Evolutionary conservation across 2,113 vertebrate genomes (phyloP).

Genomic region (Petromus typicus): DNA sequence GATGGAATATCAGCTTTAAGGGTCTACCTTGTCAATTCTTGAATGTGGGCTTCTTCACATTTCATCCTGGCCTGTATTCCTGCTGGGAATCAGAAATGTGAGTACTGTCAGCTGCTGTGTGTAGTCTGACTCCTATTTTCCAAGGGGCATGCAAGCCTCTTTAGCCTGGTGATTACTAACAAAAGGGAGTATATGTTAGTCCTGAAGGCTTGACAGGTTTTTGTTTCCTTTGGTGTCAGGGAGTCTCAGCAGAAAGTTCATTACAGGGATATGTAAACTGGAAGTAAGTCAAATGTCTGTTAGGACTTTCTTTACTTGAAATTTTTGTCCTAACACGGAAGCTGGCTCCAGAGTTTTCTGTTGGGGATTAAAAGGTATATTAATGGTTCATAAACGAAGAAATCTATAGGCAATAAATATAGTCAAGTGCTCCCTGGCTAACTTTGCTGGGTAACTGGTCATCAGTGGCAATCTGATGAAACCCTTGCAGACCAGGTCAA

Average conservation of each 20-base stretch:
- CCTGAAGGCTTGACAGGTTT: neutral
- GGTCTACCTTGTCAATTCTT: conserved; percentile 27
- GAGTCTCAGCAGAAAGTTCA: neutral
- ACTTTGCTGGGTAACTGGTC: conserved; percentile 13
- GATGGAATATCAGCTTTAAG: neutral
- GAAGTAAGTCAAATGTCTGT: neutral
- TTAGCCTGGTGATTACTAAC: neutral
- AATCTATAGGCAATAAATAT: conserved; percentile 39
- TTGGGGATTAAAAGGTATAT: conserved; percentile 40
- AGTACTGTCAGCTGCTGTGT: neutral
- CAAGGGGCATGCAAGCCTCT: neutral
- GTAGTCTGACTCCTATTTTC: neutral
- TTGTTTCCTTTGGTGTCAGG: conserved; percentile 22
- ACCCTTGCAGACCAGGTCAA: conserved; percentile 50
- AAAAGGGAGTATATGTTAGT: neutral
- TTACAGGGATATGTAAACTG: neutral
- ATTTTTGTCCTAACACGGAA: neutral
- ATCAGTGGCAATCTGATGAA: neutral
- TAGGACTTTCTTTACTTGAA: conserved; percentile 47
- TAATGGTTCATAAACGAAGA: neutral
- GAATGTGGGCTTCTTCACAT: neutral
- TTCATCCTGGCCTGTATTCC: conserved; percentile 3
- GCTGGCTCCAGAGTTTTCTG: neutral
- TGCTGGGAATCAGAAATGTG: neutral
- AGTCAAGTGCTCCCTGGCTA: neutral